Conservation (phyloP, 2,113 vertebrate genomes). For the Mormyrus iriodes region DNA sequence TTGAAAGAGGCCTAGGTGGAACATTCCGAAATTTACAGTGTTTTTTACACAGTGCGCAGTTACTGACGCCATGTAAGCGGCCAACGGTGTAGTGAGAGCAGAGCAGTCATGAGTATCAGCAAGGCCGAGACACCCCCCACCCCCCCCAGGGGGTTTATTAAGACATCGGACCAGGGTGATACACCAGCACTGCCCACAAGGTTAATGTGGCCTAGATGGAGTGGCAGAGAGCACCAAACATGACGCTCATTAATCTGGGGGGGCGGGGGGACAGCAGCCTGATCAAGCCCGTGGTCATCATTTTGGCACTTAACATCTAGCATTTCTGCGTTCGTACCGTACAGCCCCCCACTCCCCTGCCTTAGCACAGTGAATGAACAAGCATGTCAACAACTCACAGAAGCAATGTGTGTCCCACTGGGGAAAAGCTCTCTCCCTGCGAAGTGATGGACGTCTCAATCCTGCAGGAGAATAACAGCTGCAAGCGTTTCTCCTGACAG, state of each 20-base stretch:
- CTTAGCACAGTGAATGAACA: neutral
- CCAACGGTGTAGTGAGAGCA: neutral
- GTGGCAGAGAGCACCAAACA: neutral
- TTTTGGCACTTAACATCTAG: neutral
- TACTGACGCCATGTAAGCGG: neutral
- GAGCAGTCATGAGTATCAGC: neutral
- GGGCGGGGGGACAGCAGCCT: neutral
- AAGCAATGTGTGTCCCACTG: neutral
- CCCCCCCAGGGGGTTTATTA: neutral
- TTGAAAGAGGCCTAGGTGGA: neutral
- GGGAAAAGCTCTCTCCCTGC: neutral
- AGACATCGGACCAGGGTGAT: neutral
- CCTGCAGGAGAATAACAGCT: constrained; percentile 9
- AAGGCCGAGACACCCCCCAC: neutral
- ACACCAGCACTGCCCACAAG: neutral
- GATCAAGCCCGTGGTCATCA: neutral
- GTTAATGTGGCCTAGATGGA: neutral
- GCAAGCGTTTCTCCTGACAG: neutral
- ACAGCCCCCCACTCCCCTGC: neutral
- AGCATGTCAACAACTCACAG: neutral
- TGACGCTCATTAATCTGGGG: neutral
- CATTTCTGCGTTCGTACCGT: neutral
- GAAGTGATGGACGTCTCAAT: neutral
- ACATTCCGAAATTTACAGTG: neutral
- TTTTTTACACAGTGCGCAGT: neutral